Conservation (phyloP, 1,140 invertebrate genomes). For the Plutomurus gul region DNA sequence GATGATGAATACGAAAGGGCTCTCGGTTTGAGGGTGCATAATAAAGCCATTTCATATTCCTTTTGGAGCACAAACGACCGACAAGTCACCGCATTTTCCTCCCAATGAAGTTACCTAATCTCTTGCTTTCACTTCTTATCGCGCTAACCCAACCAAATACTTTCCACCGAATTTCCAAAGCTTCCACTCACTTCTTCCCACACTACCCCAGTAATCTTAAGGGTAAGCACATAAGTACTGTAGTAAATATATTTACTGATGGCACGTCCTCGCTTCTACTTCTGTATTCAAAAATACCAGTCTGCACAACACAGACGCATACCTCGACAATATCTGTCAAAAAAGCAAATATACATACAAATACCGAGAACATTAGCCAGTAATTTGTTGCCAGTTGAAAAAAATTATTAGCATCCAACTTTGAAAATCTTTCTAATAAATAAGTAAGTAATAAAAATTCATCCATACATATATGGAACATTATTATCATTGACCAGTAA, state of each 20-base stretch:
- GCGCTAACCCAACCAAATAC: slow-evolving; percentile 20
- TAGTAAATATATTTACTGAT: not conserved
- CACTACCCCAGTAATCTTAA: slow-evolving; percentile 20
- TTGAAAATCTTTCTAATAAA: no score
- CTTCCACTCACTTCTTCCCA: slow-evolving; percentile 8
- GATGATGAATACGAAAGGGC: slow-evolving; percentile 47
- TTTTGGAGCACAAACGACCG: slow-evolving; percentile 31
- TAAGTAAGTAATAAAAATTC: no score
- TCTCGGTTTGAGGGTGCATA: slow-evolving; percentile 44
- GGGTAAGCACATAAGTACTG: not conserved
- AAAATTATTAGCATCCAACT: no score
- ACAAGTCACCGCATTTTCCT: slow-evolving; percentile 37
- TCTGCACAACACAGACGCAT: no score
- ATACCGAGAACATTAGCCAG: no score
- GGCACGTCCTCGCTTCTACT: no score
- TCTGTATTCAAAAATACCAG: no score
- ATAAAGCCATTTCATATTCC: slow-evolving; percentile 41
- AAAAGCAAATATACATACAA: no score
- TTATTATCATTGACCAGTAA: no score
- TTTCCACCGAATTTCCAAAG: slow-evolving; percentile 19
- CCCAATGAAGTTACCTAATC: slow-evolving; percentile 40
- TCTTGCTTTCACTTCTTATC: slow-evolving; percentile 38
- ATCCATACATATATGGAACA: no score
- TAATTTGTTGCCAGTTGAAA: no score
- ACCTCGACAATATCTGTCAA: no score